Conservation (phyloP, 2,113 vertebrate genomes). For the Larimichthys crocea region DNA sequence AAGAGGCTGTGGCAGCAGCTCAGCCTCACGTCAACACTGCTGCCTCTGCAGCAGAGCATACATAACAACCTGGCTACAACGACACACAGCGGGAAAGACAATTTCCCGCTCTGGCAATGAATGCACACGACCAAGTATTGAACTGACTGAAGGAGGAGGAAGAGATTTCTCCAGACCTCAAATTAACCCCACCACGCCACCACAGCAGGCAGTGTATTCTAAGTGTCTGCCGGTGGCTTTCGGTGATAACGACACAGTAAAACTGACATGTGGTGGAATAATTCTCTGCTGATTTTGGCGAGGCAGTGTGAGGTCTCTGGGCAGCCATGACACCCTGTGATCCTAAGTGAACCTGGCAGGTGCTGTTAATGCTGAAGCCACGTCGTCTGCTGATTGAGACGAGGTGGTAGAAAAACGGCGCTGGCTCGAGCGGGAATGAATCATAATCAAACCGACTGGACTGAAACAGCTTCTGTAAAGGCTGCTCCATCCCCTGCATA, state of each 20-base stretch:
- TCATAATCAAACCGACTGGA: slow-evolving; percentile 34
- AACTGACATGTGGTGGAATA: slow-evolving; percentile 75
- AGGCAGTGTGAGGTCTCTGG: slow-evolving; percentile 62
- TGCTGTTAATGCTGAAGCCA: slow-evolving; percentile 71
- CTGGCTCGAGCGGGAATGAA: slow-evolving; percentile 50
- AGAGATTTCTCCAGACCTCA: slow-evolving; percentile 71
- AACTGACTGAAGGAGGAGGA: slow-evolving; percentile 56
- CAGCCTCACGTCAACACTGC: slow-evolving; percentile 65
- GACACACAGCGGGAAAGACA: slow-evolving; percentile 67
- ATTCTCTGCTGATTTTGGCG: slow-evolving; percentile 70
- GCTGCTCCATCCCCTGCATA: slow-evolving; percentile 3
- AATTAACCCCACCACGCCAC: slow-evolving; percentile 72
- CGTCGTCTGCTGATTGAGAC: slow-evolving; percentile 70
- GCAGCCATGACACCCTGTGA: slow-evolving; percentile 76
- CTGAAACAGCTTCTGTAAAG: slow-evolving; percentile 42
- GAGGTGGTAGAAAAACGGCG: slow-evolving; percentile 39
- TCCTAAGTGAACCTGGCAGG: slow-evolving; percentile 80
- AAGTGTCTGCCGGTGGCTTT: slow-evolving; percentile 66
- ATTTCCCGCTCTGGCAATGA: slow-evolving; percentile 74
- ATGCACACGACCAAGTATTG: slow-evolving; percentile 58
- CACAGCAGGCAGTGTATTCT: slow-evolving; percentile 60
- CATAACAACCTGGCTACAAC: slow-evolving; percentile 73
- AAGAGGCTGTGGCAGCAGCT: slow-evolving; percentile 72
- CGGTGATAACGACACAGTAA: slow-evolving; percentile 67
- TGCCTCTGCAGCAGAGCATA: slow-evolving; percentile 75